Evolutionary conservation across 2,113 vertebrate species (phyloP).

Genomic region (Trinectes maculatus): DNA sequence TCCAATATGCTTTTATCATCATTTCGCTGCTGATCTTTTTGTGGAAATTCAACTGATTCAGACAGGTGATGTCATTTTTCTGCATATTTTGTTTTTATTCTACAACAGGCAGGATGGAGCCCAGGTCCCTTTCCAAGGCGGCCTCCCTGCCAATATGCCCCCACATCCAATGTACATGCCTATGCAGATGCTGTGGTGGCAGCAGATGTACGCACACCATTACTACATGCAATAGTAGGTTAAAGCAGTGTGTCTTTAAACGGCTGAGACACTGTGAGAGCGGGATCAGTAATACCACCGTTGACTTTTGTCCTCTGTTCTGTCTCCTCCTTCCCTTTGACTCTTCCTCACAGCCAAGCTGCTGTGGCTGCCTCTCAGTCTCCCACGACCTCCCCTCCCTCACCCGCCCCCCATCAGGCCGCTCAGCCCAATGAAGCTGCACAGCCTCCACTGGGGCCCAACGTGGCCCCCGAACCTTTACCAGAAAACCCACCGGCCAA

Average conservation of each 20-base stretch:
- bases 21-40: too few species aligned
- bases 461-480: slow-evolving; percentile 77
- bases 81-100: background rate
- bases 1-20: too few species aligned
- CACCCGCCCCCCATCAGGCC: slow-evolving; percentile 62
- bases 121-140: slow-evolving; percentile 83
- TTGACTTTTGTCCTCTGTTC: slow-evolving; percentile 31
- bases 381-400: slow-evolving; percentile 67
- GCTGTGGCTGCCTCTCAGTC: slow-evolving; percentile 89
- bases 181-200: slow-evolving; percentile 95
- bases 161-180: slow-evolving; percentile 88
- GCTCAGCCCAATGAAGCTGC: slow-evolving; percentile 80
- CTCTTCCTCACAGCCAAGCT: slow-evolving; percentile 86
- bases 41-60: too few species aligned
- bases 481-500: slow-evolving; percentile 89
- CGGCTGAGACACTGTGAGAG: too few species aligned
- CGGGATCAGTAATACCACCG: too few species aligned
- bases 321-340: background rate
- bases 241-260: too few species aligned
- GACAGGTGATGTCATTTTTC: too few species aligned
- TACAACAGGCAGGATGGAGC: slow-evolving; percentile 78
- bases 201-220: slow-evolving; percentile 95
- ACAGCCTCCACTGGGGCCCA: slow-evolving; percentile 83
- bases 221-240: slow-evolving; percentile 99
- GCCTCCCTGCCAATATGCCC: slow-evolving; percentile 81